These are phyloP conservation scores for Oscheius myriophilus DNA, from an alignment of 2,888 invertebrate genomes.

Conservation along the genomic window DNA sequence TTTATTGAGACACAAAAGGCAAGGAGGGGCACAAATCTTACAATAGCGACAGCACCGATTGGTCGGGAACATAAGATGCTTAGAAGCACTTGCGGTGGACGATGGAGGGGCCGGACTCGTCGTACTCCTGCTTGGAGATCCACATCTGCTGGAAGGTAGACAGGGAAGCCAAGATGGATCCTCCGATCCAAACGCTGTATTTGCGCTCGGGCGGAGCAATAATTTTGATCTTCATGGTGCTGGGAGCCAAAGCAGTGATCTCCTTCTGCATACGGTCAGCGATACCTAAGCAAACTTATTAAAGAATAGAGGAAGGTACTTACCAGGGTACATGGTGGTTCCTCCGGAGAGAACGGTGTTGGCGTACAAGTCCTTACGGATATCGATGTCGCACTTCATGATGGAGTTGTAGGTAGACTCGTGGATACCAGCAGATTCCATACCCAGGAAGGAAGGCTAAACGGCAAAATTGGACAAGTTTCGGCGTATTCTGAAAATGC, in stretches of 20 bases:
- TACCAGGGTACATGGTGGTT: slow-evolving; percentile 91
- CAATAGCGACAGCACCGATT: too few relatives aligned
- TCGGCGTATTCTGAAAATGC: not conserved
- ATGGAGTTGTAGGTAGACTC: slow-evolving; percentile 82
- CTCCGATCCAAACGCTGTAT: slow-evolving; percentile 98
- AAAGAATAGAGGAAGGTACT: too few relatives aligned
- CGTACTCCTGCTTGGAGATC: slow-evolving; percentile 72
- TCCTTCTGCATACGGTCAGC: slow-evolving; percentile 98
- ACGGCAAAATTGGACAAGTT: slow-evolving; percentile 51
- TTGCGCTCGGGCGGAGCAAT: slow-evolving; percentile 83
- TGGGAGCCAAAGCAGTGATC: slow-evolving; percentile 70
- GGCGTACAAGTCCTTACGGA: slow-evolving; percentile 83
- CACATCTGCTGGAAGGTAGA: slow-evolving; percentile 92
- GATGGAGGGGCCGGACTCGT: slow-evolving; percentile 64
- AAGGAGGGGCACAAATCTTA: too few relatives aligned
- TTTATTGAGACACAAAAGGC: too few relatives aligned
- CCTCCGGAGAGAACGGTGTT: slow-evolving; percentile 71
- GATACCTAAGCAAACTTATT: too few relatives aligned
- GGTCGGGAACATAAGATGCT: too few relatives aligned
- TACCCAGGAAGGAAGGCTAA: slow-evolving; percentile 79
- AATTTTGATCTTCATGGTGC: slow-evolving; percentile 77
- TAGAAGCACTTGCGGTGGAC: slow-evolving; percentile 54
- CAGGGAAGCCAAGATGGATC: slow-evolving; percentile 91
- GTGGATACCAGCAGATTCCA: slow-evolving; percentile 65
- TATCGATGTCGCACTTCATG: slow-evolving; percentile 94